Conservation (phyloP, 2,888 invertebrate genomes). For the Brenthis ino region DNA sequence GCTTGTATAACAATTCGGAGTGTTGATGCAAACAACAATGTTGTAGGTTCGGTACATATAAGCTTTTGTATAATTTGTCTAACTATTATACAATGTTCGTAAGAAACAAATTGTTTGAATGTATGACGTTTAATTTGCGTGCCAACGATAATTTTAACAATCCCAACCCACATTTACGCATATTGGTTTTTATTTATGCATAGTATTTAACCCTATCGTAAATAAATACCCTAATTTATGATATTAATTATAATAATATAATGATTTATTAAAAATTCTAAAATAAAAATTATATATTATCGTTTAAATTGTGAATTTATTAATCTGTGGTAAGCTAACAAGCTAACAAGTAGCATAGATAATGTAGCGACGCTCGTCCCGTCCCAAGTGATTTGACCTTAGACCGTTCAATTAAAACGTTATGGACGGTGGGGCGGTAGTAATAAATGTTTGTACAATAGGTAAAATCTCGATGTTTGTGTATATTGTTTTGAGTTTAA, state of each 20-base stretch:
- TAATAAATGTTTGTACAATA: constrained; percentile 46
- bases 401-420: constrained; percentile 77
- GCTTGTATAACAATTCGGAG: constrained; percentile 76
- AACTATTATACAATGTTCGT: constrained; percentile 43
- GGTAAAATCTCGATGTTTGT: constrained; percentile 28
- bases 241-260: constrained; percentile 1
- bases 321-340: constrained; percentile 30
- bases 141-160: constrained; percentile 26
- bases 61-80: constrained; percentile 58
- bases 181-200: constrained; percentile 1
- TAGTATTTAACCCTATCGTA: background rate
- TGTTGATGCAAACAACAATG: constrained; percentile 71
- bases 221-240: background rate
- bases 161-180: constrained; percentile 16
- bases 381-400: constrained; percentile 80
- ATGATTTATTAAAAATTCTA: background rate
- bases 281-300: background rate
- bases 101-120: constrained; percentile 35
- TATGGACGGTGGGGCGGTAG: constrained; percentile 55
- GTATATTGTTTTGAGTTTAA: constrained; percentile 28
- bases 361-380: constrained; percentile 39
- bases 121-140: constrained; percentile 35
- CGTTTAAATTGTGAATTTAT: constrained; percentile 14
- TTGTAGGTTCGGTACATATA: constrained; percentile 60
- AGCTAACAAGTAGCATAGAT: constrained; percentile 35